phyloP scores from a whole-genome alignment of 1,140 invertebrate genomes.

The Papilio machaon region DNA sequence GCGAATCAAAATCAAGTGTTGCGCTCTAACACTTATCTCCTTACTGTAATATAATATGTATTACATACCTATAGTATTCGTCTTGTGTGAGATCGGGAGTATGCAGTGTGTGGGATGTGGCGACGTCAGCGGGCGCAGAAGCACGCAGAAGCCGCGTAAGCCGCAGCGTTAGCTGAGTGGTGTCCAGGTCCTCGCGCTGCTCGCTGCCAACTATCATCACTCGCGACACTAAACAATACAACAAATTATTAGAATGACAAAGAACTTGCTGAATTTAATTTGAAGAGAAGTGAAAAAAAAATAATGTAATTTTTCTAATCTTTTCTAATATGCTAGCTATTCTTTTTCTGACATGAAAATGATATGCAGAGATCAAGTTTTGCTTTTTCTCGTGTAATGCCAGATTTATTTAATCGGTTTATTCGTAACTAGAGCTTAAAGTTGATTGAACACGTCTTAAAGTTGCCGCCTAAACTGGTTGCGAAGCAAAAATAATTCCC shows the following conservation, averaged over 20 bases:
- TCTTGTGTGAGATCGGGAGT: conserved; percentile 58
- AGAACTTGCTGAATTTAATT: too few relatives aligned
- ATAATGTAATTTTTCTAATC: too few relatives aligned
- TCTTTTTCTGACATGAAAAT: not conserved
- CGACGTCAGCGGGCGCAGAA: conserved; percentile 64
- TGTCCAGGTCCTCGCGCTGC: conserved; percentile 84
- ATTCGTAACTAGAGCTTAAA: not conserved
- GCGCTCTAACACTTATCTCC: too few relatives aligned
- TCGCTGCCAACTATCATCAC: conserved; percentile 86
- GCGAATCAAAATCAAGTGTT: too few relatives aligned
- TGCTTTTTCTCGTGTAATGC: not conserved
- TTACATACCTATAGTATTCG: conserved; percentile 63
- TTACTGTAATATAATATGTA: not conserved
- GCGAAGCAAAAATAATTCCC: conserved; percentile 17
- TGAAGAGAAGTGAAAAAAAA: too few relatives aligned
- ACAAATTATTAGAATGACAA: not conserved
- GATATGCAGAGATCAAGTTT: too few relatives aligned
- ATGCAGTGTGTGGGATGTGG: conserved; percentile 71
- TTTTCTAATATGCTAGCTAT: too few relatives aligned
- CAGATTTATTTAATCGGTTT: not conserved
- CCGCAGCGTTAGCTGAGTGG: conserved; percentile 86
- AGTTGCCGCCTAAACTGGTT: conserved; percentile 17
- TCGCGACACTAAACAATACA: conserved; percentile 82
- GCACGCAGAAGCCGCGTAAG: conserved; percentile 86
- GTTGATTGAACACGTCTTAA: conserved; percentile 14